A percentile compares a stretch with the other conserved stretches of the same genome.
These are phyloP conservation scores for Enteromius paludinosus DNA, from an alignment of 2,797 vertebrate species.

Conservation along the genomic window DNA sequence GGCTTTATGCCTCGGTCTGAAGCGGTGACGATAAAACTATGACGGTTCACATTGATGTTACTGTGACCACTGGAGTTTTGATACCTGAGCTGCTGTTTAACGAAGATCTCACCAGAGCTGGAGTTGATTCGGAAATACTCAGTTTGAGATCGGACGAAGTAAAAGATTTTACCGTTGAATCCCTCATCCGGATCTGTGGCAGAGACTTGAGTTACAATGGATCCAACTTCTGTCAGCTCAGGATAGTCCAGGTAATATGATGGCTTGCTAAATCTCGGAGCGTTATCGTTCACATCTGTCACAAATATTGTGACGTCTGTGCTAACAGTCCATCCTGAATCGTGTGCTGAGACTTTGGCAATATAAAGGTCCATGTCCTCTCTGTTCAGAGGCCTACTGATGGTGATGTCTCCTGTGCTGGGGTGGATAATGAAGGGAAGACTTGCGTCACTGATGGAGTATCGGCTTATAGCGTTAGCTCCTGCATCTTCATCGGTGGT, in stretches of 20 bases:
- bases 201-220: conserved; percentile 87
- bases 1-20: conserved; percentile 92
- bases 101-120: conserved; percentile 90
- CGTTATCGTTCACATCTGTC: conserved; percentile 92
- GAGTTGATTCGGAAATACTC: conserved; percentile 96
- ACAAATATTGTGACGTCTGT: conserved; percentile 96
- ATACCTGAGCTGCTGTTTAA: conserved; percentile 92
- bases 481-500: conserved; percentile 94
- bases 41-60: conserved; percentile 90
- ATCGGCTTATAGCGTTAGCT: conserved; percentile 89
- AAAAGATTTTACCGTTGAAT: conserved; percentile 93
- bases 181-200: conserved; percentile 91
- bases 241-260: conserved; percentile 97
- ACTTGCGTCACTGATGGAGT: conserved; percentile 87
- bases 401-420: conserved; percentile 90
- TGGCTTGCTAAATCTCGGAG: conserved; percentile 90
- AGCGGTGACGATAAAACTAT: conserved; percentile 95
- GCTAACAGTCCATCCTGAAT: conserved; percentile 97
- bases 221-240: conserved; percentile 87
- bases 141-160: conserved; percentile 94
- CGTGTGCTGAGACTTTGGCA: conserved; percentile 91
- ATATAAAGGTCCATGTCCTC: conserved; percentile 93
- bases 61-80: conserved; percentile 86
- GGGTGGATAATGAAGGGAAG: conserved; percentile 92
- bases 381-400: conserved; percentile 90